phyloP scores from a whole-genome alignment of 2,113 vertebrate species.

The Dasypus novemcinctus region DNA sequence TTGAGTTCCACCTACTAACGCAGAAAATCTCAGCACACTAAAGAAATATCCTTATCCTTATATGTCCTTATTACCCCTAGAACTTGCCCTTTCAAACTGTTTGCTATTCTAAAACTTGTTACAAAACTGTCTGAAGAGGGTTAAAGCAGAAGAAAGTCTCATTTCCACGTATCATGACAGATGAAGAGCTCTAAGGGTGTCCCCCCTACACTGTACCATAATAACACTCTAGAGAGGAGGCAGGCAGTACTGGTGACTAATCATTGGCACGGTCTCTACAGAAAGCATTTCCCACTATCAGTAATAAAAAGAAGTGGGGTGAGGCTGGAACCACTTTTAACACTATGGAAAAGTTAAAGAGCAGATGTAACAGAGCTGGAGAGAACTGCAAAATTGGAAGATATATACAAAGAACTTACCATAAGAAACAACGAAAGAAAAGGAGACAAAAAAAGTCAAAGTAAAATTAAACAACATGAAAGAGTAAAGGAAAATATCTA shows the following conservation, averaged over 20 bases:
- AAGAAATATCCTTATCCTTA: not conserved
- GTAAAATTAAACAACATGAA: not conserved
- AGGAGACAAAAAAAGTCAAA: constrained; percentile 6
- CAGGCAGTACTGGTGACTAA: not conserved
- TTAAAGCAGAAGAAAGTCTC: not conserved
- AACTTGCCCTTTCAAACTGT: not conserved
- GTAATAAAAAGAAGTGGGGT: constrained; percentile 17
- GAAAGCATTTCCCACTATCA: not conserved
- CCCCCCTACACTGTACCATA: not conserved
- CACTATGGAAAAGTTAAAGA: constrained; percentile 5
- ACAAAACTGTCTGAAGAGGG: not conserved
- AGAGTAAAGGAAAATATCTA: not conserved
- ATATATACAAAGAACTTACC: not conserved
- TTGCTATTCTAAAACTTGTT: not conserved
- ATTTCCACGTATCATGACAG: not conserved
- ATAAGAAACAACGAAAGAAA: not conserved
- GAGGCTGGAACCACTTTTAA: not conserved
- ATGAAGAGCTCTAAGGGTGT: not conserved
- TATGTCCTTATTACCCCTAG: not conserved
- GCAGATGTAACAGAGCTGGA: not conserved
- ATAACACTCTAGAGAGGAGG: not conserved
- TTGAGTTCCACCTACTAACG: not conserved
- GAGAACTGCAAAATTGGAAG: not conserved
- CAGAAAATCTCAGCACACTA: not conserved
- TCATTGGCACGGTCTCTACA: not conserved